Conservation (phyloP, 1,140 invertebrate species). For the Heliconius eleuchia region DNA sequence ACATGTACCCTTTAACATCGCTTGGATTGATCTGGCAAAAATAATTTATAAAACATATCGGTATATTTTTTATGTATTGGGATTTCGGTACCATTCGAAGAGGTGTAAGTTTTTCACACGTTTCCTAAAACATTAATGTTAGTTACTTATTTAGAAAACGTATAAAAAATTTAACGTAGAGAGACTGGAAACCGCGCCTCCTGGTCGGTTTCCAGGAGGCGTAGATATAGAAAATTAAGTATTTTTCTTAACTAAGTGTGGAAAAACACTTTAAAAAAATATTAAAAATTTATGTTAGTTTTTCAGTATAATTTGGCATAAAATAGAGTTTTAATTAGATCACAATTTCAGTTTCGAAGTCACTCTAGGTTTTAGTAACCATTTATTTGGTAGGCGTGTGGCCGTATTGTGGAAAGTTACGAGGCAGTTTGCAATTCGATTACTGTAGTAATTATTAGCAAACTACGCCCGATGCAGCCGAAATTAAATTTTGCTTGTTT, state of each 20-base stretch:
- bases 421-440: slow-evolving; percentile 6
- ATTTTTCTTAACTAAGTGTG: no score
- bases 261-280: no score
- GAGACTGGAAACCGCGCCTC: no score
- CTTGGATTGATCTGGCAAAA: no score
- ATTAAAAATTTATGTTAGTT: not conserved
- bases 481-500: slow-evolving; percentile 4
- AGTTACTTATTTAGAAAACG: no score
- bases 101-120: not conserved
- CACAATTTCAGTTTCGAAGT: not conserved
- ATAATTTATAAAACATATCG: no score
- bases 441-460: not conserved
- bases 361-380: not conserved
- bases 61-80: no score
- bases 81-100: no score
- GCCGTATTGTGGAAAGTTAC: not conserved
- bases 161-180: no score
- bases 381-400: not conserved
- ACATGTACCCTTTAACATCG: no score
- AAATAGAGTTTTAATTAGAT: not conserved
- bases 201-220: no score
- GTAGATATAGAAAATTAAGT: no score
- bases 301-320: not conserved
- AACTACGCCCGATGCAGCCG: not conserved
- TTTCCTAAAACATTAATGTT: not conserved